Conservation (phyloP, 2,888 invertebrate species). For the Notocelia uddmanniana region DNA sequence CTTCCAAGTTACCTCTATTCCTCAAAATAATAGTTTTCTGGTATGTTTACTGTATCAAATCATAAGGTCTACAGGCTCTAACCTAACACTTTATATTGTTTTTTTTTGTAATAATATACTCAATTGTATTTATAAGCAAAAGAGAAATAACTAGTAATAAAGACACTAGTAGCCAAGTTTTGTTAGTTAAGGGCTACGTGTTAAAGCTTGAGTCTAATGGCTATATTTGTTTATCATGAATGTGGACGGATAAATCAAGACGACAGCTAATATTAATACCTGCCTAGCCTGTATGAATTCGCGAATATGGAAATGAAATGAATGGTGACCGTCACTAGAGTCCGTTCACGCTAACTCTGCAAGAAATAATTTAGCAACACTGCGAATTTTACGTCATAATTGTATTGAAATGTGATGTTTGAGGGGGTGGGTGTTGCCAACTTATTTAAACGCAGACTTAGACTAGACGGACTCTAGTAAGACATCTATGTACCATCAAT, state of each 20-base stretch:
- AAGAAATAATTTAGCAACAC: too few relatives aligned
- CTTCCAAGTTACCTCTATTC: constrained; percentile 22
- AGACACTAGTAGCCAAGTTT: constrained; percentile 76
- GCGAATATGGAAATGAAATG: too few relatives aligned
- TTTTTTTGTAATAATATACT: constrained; percentile 23
- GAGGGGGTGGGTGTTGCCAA: too few relatives aligned
- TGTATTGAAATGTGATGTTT: too few relatives aligned
- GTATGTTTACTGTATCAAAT: constrained; percentile 17
- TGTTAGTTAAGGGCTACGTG: constrained; percentile 81
- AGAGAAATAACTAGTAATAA: constrained; percentile 33
- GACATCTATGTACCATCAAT: too few relatives aligned
- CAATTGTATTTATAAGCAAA: constrained; percentile 30
- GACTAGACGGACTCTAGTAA: too few relatives aligned
- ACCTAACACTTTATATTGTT: constrained; percentile 26
- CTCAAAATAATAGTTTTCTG: not conserved
- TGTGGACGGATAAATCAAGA: not conserved
- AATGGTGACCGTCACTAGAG: too few relatives aligned
- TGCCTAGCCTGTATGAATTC: too few relatives aligned
- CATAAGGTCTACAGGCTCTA: constrained; percentile 28
- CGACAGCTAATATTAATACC: too few relatives aligned
- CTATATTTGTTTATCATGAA: constrained; percentile 65
- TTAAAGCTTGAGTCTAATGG: constrained; percentile 68
- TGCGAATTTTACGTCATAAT: too few relatives aligned
- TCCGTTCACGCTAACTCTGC: too few relatives aligned
- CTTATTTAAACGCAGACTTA: too few relatives aligned